Evolutionary conservation across 2,888 invertebrate species (phyloP), one percentile per base, ranked within the genome.

Genomic region (Ceratothoa steindachneri): DNA sequence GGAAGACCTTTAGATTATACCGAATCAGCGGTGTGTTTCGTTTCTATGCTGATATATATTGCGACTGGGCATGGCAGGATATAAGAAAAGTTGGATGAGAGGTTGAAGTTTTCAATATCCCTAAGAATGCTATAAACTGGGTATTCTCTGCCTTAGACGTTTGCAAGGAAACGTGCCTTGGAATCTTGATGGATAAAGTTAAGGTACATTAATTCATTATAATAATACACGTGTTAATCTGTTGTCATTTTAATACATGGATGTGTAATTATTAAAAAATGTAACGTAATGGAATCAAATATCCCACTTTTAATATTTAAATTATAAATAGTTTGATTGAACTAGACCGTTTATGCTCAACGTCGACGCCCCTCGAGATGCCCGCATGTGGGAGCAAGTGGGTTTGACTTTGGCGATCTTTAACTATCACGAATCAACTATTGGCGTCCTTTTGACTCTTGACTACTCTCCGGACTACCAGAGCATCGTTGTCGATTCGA

Each of bases 11-110:
- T 71, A 73, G 77, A 22, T 66, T 74, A 15, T 30, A 74, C 30
- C 74, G 80, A 55, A 31, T 77, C 30, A 80, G 74, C 69, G 73
- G 76, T 30, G 28, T 77, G 30, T 22, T 67, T 22, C 73, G 77
- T n/a, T 73, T 80, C 72, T 80, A 80, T 52, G 76, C 77, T 41
- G 69, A 73, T 12, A 65, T 28, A 0, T 53, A 74, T 22, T 77
- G 80, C 0, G 80, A 80, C 71, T 80, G 80, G 80, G 75, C 74
- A 15, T 80, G 77, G 77, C 51, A n/a, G 41, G 74, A 80, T 22
- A 22, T 76, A 12, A 41, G 71, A 2, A 27, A 73, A 28, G 71
- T 64, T 28, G 78, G 78, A 12, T 12, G 65, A 0, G 75, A 77
- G 68, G 73, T 75, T n/a, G 65, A 71, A 29, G 72, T 67, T 24